Conservation (phyloP, 92 coral and sea anemone species). For the Epizoanthus rinbou region DNA sequence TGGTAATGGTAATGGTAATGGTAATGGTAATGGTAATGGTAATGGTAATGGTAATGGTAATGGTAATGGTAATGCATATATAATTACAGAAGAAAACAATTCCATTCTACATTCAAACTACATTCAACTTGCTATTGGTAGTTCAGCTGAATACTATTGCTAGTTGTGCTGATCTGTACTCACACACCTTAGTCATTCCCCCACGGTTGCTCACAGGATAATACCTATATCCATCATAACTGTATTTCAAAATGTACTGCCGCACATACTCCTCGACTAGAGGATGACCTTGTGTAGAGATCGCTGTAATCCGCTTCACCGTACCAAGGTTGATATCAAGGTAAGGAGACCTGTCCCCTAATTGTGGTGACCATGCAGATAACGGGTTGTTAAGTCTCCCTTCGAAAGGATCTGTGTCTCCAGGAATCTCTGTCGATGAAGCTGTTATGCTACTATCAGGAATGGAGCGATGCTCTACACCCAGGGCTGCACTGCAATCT, state of each 20-base stretch:
- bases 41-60: too few species aligned
- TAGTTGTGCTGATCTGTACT: too few species aligned
- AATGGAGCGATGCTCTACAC: slow-evolving; percentile 33
- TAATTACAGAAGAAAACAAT: too few species aligned
- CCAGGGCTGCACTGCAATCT: slow-evolving; percentile 54
- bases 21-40: too few species aligned
- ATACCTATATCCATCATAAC: slow-evolving; percentile 40
- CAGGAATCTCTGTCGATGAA: slow-evolving; percentile 35
- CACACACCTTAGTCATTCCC: slow-evolving; percentile 24
- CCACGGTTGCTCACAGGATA: slow-evolving; percentile 4
- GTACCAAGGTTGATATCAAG: slow-evolving; percentile 42
- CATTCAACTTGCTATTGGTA: too few species aligned
- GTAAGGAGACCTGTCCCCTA: slow-evolving; percentile 24
- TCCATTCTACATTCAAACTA: too few species aligned
- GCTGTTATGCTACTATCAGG: slow-evolving; percentile 36
- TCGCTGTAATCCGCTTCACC: slow-evolving; percentile 35
- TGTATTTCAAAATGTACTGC: slow-evolving; percentile 33
- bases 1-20: too few species aligned
- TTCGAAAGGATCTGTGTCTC: slow-evolving; percentile 25
- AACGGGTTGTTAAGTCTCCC: slow-evolving; percentile 41
- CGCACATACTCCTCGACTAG: slow-evolving; percentile 37
- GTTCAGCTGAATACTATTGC: too few species aligned
- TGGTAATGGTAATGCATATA: too few species aligned
- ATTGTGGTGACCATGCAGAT: slow-evolving; percentile 50
- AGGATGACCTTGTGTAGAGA: slow-evolving; percentile 63